Evolutionary conservation across 2,797 vertebrate species (phyloP), one percentile per base, ranked within the genome.

Genomic region (Dallia pectoralis): DNA sequence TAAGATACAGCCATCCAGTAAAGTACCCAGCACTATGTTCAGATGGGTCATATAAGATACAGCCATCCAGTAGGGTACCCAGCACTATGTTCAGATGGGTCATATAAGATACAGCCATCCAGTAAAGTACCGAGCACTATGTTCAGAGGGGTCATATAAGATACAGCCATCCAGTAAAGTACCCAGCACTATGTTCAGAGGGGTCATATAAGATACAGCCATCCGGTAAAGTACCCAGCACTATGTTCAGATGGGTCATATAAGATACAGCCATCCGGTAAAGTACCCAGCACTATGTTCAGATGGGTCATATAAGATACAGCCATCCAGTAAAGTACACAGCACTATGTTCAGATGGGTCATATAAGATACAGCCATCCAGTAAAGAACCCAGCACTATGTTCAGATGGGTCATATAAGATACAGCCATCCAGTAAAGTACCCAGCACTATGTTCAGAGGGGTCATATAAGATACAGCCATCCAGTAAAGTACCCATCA

Each of bases 61-160:
- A 53, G 25, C 49, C 48, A 61, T 36, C 27, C 29, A 70, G 33
- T 73, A 33, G 30, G n/a, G 66, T 77, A 72, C 19, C 44, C 72
- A 44, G 44, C 69, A 62, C 71, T 76, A 25, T 70, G 27, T 30
- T 9, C 29, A 30, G 22, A 67, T 40, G 36, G 72, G 61, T 29
- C 53, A 51, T 49, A 6, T 44, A 74, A 72, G 70, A 75, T 49
- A 72, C 67, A 53, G 25, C 49, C 48, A 61, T 36, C 27, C 29
- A 70, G 33, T 73, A 33, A 78, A 72, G 66, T 77, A 72, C 19
- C 44, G 72, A 44, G 44, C 69, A 62, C 71, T 76, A 25, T 70
- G 27, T 30, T 9, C 29, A 30, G 22, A 67, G 6, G 36, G 72
- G 61, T 29, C 53, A 51, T 49, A 6, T 44, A 74, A 72, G 70